These are phyloP conservation scores for Nasua narica DNA, from an alignment of 2,797 vertebrate species.

Conservation along the genomic window DNA sequence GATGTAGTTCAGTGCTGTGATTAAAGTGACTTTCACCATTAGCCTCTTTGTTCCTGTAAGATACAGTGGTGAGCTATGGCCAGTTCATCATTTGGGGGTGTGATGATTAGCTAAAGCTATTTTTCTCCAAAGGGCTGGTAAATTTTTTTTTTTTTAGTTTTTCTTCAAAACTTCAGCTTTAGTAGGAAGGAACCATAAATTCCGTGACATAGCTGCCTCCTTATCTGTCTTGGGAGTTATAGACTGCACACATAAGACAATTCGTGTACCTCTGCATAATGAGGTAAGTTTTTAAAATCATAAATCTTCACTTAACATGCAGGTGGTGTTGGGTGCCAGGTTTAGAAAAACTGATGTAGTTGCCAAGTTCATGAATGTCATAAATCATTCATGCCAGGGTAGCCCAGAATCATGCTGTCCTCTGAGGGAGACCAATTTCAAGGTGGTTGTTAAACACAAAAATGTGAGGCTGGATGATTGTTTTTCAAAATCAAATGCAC, in stretches of 20 bases:
- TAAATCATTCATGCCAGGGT: conserved; percentile 85
- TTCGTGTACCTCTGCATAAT: conserved; percentile 84
- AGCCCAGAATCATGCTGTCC: conserved; percentile 79
- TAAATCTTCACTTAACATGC: conserved; percentile 85
- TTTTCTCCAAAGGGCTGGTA: conserved; percentile 68
- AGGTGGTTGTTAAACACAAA: conserved; percentile 84
- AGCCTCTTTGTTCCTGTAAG: conserved; percentile 48
- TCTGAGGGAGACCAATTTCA: conserved; percentile 84
- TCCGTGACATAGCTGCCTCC: conserved; percentile 80
- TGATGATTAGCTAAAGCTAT: conserved; percentile 71
- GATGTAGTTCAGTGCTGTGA: conserved; percentile 53
- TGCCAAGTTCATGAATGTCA: conserved; percentile 83
- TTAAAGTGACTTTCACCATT: conserved; percentile 76
- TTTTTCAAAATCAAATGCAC: conserved; percentile 78
- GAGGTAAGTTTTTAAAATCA: conserved; percentile 83
- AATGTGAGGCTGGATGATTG: conserved; percentile 77
- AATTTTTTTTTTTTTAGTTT: conserved; percentile 76
- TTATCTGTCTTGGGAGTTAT: conserved; percentile 82
- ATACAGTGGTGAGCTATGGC: conserved; percentile 56
- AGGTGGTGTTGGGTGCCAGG: conserved; percentile 81
- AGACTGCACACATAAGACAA: conserved; percentile 83
- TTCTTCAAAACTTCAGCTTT: conserved; percentile 74
- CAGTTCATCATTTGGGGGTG: conserved; percentile 48
- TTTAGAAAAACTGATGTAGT: conserved; percentile 84
- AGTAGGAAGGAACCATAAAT: conserved; percentile 77